Conservation (phyloP, 2,113 vertebrate genomes). For the Podarcis cretensis region DNA sequence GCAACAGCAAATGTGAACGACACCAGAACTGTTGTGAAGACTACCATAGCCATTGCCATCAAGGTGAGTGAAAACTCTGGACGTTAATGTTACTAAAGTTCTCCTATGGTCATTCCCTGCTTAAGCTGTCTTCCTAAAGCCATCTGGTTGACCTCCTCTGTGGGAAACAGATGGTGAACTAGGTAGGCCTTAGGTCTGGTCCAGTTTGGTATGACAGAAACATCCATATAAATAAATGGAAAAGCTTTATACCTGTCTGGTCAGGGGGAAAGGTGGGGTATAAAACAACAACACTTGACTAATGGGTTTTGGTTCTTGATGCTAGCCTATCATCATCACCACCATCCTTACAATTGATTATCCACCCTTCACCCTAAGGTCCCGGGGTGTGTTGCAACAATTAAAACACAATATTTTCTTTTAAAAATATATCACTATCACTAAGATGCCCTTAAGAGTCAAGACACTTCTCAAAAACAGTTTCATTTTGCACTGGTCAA, state of each 20-base stretch:
- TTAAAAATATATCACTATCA: too few species aligned
- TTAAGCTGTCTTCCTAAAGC: too few species aligned
- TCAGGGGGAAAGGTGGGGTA: too few species aligned
- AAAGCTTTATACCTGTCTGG: neutral
- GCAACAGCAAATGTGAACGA: slow-evolving; percentile 72
- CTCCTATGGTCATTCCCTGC: too few species aligned
- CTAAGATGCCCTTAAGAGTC: neutral
- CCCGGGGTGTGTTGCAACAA: too few species aligned
- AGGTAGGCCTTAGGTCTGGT: too few species aligned
- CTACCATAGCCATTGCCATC: slow-evolving; percentile 70
- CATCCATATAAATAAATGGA: neutral
- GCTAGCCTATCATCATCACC: neutral
- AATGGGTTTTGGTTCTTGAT: neutral
- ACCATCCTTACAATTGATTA: neutral
- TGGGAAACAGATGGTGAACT: too few species aligned
- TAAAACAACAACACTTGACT: too few species aligned
- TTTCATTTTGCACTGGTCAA: neutral
- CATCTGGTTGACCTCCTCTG: too few species aligned
- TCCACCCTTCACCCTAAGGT: too few species aligned
- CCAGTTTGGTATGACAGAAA: neutral
- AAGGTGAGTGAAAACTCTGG: slow-evolving; percentile 61
- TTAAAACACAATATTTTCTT: too few species aligned
- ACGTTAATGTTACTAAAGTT: neutral
- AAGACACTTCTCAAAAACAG: neutral
- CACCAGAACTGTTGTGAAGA: slow-evolving; percentile 80